phyloP scores from a whole-genome alignment of 2,888 invertebrate species.

The Salticus scenicus region DNA sequence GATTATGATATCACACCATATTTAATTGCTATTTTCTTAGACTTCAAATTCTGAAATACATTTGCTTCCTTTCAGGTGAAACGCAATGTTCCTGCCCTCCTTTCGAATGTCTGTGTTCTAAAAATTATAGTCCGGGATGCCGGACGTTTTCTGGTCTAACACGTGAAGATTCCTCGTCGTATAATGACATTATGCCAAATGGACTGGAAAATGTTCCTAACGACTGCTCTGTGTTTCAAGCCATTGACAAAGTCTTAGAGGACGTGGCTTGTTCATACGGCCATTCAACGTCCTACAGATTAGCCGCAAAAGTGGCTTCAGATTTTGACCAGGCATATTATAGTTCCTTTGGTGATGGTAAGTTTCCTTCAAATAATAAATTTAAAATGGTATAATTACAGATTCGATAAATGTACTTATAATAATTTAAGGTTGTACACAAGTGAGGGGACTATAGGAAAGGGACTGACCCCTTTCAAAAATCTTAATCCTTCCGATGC shows the following conservation, averaged over 20 bases:
- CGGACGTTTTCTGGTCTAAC: conserved; percentile 26
- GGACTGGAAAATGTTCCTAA: conserved; percentile 23
- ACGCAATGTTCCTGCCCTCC: conserved; percentile 72
- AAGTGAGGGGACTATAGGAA: too few relatives aligned
- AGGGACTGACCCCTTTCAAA: too few relatives aligned
- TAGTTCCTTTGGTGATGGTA: conserved; percentile 64
- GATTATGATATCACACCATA: too few relatives aligned
- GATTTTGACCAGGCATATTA: conserved; percentile 67
- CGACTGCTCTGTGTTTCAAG: conserved; percentile 60
- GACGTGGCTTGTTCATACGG: conserved; percentile 57
- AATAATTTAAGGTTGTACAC: too few relatives aligned
- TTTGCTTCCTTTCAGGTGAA: too few relatives aligned
- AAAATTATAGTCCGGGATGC: conserved; percentile 40
- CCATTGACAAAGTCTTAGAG: conserved; percentile 61
- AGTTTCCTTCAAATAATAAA: too few relatives aligned
- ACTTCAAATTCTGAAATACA: too few relatives aligned
- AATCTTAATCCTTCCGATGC: too few relatives aligned
- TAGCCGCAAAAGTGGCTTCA: conserved; percentile 61
- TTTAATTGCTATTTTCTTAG: too few relatives aligned
- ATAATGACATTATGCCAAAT: conserved; percentile 34
- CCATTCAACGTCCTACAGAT: conserved; percentile 49
- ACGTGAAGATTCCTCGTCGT: conserved; percentile 35
- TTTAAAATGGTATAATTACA: too few relatives aligned
- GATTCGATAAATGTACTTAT: too few relatives aligned
- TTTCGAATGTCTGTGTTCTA: conserved; percentile 71